A percentile compares a stretch with the other conserved stretches of the same genome.
Conservation (phyloP, 2,113 vertebrate genomes). For the Chaenogobius annularis region DNA sequence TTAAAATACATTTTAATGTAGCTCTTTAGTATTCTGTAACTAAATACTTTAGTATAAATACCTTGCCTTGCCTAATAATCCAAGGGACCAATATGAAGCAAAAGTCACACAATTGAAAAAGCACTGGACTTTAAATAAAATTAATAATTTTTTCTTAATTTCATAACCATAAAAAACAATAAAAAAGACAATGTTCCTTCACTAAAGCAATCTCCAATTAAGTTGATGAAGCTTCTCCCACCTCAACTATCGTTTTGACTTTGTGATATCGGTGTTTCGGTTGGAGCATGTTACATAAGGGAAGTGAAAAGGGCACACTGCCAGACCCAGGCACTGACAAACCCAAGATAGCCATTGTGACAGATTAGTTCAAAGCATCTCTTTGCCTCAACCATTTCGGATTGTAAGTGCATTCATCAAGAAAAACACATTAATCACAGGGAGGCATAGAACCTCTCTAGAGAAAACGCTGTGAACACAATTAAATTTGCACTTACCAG, state of each 20-base stretch:
- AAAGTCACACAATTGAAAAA: neutral
- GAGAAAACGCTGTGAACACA: neutral
- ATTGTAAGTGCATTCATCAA: constrained; percentile 41
- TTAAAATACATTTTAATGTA: too few species aligned
- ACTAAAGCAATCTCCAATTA: constrained; percentile 41
- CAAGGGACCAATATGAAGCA: too few species aligned
- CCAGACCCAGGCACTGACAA: constrained; percentile 27
- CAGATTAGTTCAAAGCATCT: constrained; percentile 36
- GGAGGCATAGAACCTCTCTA: constrained; percentile 18
- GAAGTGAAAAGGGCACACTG: constrained; percentile 27
- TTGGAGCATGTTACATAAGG: constrained; percentile 45
- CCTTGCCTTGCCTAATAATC: neutral
- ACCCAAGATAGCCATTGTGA: constrained; percentile 37
- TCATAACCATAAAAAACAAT: neutral
- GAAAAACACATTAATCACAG: constrained; percentile 49
- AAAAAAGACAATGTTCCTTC: constrained; percentile 11
- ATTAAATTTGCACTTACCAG: neutral
- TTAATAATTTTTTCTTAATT: neutral
- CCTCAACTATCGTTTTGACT: constrained; percentile 12
- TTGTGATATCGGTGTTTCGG: constrained; percentile 33
- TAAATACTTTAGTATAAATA: too few species aligned
- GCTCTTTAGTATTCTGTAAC: too few species aligned
- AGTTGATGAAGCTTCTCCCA: constrained; percentile 25
- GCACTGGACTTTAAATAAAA: neutral
- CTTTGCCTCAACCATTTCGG: constrained; percentile 11